phyloP scores from a whole-genome alignment of 1,140 invertebrate species.

The Euschistus heros region DNA sequence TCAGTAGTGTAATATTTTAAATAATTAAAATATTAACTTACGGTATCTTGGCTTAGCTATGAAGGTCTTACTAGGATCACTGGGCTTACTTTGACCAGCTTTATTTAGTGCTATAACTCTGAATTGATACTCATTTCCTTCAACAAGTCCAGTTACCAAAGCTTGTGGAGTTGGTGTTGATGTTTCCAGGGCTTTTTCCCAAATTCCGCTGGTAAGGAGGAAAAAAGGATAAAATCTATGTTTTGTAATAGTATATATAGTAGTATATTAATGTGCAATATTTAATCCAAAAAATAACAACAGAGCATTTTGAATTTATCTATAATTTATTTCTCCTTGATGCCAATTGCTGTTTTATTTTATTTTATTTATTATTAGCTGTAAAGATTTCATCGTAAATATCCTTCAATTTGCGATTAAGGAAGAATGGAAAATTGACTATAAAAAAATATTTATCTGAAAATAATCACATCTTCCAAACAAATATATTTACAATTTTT shows the following conservation, averaged over 20 bases:
- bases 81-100: constrained; percentile 81
- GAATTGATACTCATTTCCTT: constrained; percentile 98
- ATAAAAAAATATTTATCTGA: no score
- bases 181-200: constrained; percentile 82
- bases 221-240: constrained; percentile 15
- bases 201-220: constrained; percentile 52
- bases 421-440: no score
- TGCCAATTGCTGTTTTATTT: no score
- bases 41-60: constrained; percentile 80
- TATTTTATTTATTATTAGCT: no score
- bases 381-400: no score
- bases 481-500: no score
- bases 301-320: no score
- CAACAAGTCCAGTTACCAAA: constrained; percentile 74
- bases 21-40: constrained; percentile 37
- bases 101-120: constrained; percentile 93
- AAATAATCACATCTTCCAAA: no score
- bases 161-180: constrained; percentile 57
- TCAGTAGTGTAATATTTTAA: no score
- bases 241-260: background rate
- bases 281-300: background rate
- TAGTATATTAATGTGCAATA: background rate
- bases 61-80: constrained; percentile 77
- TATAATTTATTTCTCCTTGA: no score
- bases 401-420: no score